Evolutionary conservation across 2,888 invertebrate species (phyloP).

Genomic region (Cremastobaeus sp.): DNA sequence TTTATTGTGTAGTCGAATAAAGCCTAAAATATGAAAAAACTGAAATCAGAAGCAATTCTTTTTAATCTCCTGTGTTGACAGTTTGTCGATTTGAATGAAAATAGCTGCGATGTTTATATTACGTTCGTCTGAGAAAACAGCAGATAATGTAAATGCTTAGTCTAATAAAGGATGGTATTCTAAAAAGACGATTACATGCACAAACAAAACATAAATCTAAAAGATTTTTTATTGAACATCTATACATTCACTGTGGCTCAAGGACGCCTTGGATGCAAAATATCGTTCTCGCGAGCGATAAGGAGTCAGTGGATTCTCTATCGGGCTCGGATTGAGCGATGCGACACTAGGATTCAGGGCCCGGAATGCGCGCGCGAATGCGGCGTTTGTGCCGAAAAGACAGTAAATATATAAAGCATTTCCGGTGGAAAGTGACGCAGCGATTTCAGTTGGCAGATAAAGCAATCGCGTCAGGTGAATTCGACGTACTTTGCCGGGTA

Average conservation of each 20-base stretch:
- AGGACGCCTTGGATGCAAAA: slow-evolving; percentile 52
- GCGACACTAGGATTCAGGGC: slow-evolving; percentile 9
- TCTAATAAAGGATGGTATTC: too few species aligned
- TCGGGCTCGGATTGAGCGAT: slow-evolving; percentile 15
- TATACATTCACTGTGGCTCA: slow-evolving; percentile 40
- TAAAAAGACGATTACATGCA: slow-evolving; percentile 2
- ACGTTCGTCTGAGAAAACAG: too few species aligned
- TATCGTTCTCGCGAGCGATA: slow-evolving; percentile 28
- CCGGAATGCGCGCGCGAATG: slow-evolving; percentile 12
- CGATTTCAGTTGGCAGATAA: slow-evolving; percentile 58
- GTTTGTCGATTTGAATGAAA: too few species aligned
- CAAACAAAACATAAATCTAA: slow-evolving; percentile 28
- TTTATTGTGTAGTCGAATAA: too few species aligned
- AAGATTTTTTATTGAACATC: slow-evolving; percentile 21
- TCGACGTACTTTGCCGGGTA: slow-evolving; percentile 19
- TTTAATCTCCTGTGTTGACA: too few species aligned
- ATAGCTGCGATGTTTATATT: too few species aligned
- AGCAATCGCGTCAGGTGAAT: slow-evolving; percentile 47
- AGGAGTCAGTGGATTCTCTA: slow-evolving; percentile 28
- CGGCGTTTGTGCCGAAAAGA: slow-evolving; percentile 38
- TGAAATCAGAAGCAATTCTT: too few species aligned
- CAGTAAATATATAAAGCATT: slow-evolving; percentile 43
- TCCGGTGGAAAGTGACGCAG: slow-evolving; percentile 61
- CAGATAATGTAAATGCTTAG: too few species aligned
- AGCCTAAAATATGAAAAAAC: too few species aligned